Evolutionary conservation across 1,140 invertebrate genomes (phyloP), one percentile per base, ranked within the genome.

Genomic region (Eciton burchellii): DNA sequence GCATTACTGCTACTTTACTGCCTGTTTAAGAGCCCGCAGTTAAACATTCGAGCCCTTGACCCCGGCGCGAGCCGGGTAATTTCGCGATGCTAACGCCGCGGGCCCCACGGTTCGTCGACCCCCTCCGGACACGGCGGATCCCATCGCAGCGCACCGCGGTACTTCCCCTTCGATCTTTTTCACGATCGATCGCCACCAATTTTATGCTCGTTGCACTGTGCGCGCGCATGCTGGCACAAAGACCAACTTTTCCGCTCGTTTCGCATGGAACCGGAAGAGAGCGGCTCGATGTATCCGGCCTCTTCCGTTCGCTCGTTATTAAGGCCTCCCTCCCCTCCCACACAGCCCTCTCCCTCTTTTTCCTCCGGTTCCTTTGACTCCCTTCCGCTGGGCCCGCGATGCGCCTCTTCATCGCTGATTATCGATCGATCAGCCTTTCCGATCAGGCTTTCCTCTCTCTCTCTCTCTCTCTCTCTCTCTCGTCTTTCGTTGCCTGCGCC

Each of bases 401-500:
- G 70, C 81, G 89, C 89, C 84, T 87, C 81, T n/a, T 19, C 29
- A 16, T 60, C n/a, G 66, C 54, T 70, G 74, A 86, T 86, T 88
- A 57, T 81, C 86, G 71, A 88, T 88, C 84, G 86, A 88, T 88
- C 77, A 84, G 76, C n/a, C n/a, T n/a, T n/a, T 87, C 76, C 45
- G 70, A 26, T 70, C 52, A 86, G 52, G 57, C 84, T 83, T 87
- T 82, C 52, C 35, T 89, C 84, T 59, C 72, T 70, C 21, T 47
- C n/a, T n/a, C n/a, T n/a, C 6, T 35, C 2, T 35, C 35, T 3
- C 35, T 89, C 84, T 59, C 72, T 70, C 29, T 49, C 19, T 16
- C 16, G 1, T 47, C 57, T 52, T 41, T 11, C 43, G 12, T 12
- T 62, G 19, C 21, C 29, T 9, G 43, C 72, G 26, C 26, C 68